Evolutionary conservation across 2,797 vertebrate species (phyloP), one percentile per base, ranked within the genome.

Genomic region (Fistularia commersonii): DNA sequence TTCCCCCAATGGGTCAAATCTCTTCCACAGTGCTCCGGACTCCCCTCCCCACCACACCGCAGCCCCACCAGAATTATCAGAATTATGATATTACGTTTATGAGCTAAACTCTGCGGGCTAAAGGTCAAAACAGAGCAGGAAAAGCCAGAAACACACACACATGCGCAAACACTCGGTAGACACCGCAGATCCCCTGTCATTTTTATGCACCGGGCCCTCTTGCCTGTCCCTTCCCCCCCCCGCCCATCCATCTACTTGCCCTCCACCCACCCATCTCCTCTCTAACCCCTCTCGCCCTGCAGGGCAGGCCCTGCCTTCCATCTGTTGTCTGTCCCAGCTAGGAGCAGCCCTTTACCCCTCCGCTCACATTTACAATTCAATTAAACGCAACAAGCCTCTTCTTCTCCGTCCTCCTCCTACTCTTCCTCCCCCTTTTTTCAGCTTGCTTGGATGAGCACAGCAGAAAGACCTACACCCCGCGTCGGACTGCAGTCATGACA

Each of bases 351-450:
- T 13, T 69, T 79, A 78, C 77, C 80, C 80, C 78, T 74, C 75
- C 67, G 59, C 79, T 86, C 76, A 61, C 86, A 90, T 91, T 91
- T 90, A 91, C 90, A 91, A 91, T 91, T 91, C 89, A 91, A 91
- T 91, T 91, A 90, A 89, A 87, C 83, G 74, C 81, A 84, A 82
- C 81, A 81, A 84, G 74, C 81, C 84, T 83, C 79, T 80, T 83
- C 79, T 77, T 84, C 77, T 55, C 67, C 74, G 77, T 69, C 72
- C 33, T 54, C 50, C 15, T 65, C 54, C 47, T 46, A 37, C 52
- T 43, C 15, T 15, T 69, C 60, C 12, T 64, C 61, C 14, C 11
- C 35, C 12, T 6, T 12, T 44, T 39, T 53, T 41, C 74, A 61
- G 58, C 62, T 32, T 80, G 80, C 71, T 71, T 77, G 64, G 77